Conservation (phyloP, 2,797 vertebrate species). For the Eulemur mongoz region DNA sequence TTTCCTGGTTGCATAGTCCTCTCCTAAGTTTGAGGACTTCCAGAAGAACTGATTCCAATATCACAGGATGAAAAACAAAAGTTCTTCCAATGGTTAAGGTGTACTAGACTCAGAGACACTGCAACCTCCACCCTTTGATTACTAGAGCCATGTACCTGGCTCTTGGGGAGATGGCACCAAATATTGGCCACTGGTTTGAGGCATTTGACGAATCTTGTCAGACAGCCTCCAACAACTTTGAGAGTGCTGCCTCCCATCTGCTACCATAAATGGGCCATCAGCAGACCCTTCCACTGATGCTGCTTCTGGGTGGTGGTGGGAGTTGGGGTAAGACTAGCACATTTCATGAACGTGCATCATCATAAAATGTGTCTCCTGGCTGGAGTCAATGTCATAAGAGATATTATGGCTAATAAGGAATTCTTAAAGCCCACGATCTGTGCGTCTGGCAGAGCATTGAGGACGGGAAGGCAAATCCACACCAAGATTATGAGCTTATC, state of each 20-base stretch:
- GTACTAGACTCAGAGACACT: not conserved
- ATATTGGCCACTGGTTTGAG: not conserved
- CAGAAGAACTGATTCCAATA: not conserved
- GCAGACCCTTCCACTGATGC: not conserved
- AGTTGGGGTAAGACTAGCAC: not conserved
- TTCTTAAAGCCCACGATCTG: not conserved
- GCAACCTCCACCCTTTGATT: not conserved
- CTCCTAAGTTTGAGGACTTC: not conserved
- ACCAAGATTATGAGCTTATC: not conserved
- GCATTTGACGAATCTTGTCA: not conserved
- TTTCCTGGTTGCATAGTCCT: not conserved
- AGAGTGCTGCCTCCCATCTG: not conserved
- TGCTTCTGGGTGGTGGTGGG: not conserved
- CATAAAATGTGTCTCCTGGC: not conserved
- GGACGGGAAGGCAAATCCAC: not conserved
- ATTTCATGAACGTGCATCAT: not conserved
- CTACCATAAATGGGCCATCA: not conserved
- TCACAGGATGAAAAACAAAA: not conserved
- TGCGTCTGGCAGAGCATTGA: not conserved
- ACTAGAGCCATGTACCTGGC: not conserved
- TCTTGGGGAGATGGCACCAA: not conserved
- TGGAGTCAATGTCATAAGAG: not conserved
- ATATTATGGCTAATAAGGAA: not conserved
- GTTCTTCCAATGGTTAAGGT: not conserved
- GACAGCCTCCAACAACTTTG: not conserved